A percentile compares a stretch with the other conserved stretches of the same genome.
These are phyloP conservation scores for Brachionichthys hirsutus DNA, from an alignment of 2,113 vertebrate species.

Conservation along the genomic window DNA sequence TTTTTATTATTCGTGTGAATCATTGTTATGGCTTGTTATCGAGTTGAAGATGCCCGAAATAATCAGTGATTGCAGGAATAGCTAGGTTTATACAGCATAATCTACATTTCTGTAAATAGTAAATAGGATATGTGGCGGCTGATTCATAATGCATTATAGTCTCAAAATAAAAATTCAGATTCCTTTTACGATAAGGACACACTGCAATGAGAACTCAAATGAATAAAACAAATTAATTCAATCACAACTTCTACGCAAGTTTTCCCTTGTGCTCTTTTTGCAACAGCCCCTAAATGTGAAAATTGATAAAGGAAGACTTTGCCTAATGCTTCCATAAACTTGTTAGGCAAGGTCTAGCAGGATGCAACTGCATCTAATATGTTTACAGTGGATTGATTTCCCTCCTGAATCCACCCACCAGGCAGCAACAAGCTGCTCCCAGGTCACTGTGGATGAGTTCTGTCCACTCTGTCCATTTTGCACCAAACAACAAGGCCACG, in stretches of 20 bases:
- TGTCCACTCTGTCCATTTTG: conserved; percentile 49
- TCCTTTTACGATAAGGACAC: conserved; percentile 7
- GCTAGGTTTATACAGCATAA: conserved; percentile 9
- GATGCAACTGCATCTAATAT: conserved; percentile 76
- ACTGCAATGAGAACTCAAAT: conserved; percentile 9
- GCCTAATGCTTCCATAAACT: conserved; percentile 70
- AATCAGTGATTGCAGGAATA: conserved; percentile 36
- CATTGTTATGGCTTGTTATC: conserved; percentile 24
- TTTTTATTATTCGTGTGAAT: conserved; percentile 42
- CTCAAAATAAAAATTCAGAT: conserved; percentile 15
- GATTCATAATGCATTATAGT: background rate
- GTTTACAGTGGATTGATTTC: conserved; percentile 74
- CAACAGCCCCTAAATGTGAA: conserved; percentile 51
- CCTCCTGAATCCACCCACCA: conserved; percentile 43
- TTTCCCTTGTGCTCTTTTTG: conserved; percentile 29
- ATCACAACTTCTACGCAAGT: too few relatives aligned
- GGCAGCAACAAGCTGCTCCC: conserved; percentile 51
- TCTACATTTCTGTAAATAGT: conserved; percentile 19
- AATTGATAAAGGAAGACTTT: conserved; percentile 75
- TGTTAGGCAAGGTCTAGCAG: conserved; percentile 74
- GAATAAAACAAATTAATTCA: conserved; percentile 53
- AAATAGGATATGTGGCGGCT: conserved; percentile 4
- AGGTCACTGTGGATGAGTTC: conserved; percentile 49
- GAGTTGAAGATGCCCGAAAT: conserved; percentile 24
- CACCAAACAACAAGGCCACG: conserved; percentile 45